Evolutionary conservation across 2,888 invertebrate species (phyloP).

Genomic region (Nephrotoma flavescens): DNA sequence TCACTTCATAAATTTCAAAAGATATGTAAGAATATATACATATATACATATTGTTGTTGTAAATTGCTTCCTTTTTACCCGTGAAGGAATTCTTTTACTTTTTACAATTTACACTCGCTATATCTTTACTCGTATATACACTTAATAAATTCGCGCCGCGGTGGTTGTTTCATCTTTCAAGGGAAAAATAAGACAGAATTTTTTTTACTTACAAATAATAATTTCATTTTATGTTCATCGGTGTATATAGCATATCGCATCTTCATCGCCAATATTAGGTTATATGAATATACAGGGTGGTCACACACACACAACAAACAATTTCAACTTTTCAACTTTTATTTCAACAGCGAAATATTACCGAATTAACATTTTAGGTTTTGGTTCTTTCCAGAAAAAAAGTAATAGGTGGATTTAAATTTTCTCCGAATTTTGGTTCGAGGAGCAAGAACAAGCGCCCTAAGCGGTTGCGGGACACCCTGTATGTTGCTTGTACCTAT

Average conservation of each 20-base stretch:
- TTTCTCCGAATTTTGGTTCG: too few species aligned
- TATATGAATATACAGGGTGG: too few species aligned
- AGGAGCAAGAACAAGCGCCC: too few species aligned
- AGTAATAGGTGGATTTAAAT: too few species aligned
- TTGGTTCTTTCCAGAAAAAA: too few species aligned
- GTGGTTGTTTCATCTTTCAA: not conserved
- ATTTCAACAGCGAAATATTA: too few species aligned
- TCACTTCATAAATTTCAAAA: not conserved
- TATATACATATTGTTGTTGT: not conserved
- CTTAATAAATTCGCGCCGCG: not conserved
- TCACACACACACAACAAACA: too few species aligned
- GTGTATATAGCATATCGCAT: not conserved
- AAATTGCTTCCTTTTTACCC: not conserved
- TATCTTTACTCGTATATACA: not conserved
- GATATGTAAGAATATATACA: not conserved
- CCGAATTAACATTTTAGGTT: too few species aligned
- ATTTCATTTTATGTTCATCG: not conserved
- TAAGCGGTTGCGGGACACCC: too few species aligned
- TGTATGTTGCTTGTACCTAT: too few species aligned
- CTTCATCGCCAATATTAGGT: not conserved
- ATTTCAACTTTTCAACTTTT: too few species aligned
- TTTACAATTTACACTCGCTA: not conserved
- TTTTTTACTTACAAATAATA: not conserved
- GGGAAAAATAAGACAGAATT: not conserved
- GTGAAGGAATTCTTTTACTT: not conserved